Percentiles rank a stretch among this genome's conserved stretches.
phyloP scores from a whole-genome alignment of 2,888 invertebrate species.

The Nymphalis polychloros region DNA sequence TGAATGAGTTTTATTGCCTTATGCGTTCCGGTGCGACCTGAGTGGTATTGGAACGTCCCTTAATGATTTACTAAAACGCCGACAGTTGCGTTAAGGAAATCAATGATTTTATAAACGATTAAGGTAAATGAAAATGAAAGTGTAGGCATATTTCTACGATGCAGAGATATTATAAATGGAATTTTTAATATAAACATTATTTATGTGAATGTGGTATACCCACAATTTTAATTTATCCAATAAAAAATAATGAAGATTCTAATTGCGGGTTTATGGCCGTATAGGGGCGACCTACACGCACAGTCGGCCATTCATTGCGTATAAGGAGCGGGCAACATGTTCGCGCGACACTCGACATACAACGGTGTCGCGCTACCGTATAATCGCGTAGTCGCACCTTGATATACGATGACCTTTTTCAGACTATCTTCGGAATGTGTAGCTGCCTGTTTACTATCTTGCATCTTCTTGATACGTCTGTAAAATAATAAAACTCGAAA shows the following conservation, averaged over 20 bases:
- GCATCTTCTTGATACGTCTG: conserved; percentile 2
- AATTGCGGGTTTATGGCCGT: conserved; percentile 35
- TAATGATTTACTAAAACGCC: conserved; percentile 66
- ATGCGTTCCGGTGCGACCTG: conserved; percentile 59
- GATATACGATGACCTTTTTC: conserved; percentile 42
- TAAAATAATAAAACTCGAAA: background rate
- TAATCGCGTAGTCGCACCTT: conserved; percentile 39
- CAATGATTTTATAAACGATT: conserved; percentile 25
- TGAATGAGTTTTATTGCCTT: conserved; percentile 80
- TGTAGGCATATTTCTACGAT: conserved; percentile 5
- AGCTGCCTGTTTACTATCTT: conserved; percentile 5
- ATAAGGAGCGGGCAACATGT: conserved; percentile 60
- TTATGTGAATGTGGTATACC: conserved; percentile 3
- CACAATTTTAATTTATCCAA: conserved; percentile 35
- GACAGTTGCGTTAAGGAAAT: conserved; percentile 24
- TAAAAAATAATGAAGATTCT: conserved; percentile 34
- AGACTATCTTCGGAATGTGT: conserved; percentile 23
- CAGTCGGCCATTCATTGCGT: conserved; percentile 53
- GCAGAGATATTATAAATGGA: too few relatives aligned
- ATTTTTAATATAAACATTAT: conserved; percentile 3
- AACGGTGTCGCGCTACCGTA: conserved; percentile 43
- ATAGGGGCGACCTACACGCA: conserved; percentile 44
- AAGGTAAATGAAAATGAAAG: conserved; percentile 6
- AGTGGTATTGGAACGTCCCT: conserved; percentile 69
- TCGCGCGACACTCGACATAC: conserved; percentile 49